A percentile compares a stretch with the other conserved stretches of the same genome.
Evolutionary conservation across 2,888 invertebrate genomes (phyloP).

Genomic region (Polylopha cassiicola): DNA sequence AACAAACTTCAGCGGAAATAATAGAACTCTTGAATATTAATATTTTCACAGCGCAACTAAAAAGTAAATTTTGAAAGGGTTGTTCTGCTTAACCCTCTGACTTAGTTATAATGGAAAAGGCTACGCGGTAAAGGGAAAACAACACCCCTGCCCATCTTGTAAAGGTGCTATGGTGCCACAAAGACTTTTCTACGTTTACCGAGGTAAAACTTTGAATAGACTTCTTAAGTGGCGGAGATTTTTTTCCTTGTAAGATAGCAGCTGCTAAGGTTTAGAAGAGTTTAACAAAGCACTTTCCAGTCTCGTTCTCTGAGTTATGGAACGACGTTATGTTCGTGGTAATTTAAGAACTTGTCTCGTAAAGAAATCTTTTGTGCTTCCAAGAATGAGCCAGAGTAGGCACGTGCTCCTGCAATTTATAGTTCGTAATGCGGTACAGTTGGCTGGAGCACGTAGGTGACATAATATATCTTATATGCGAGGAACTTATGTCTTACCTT

Average conservation of each 20-base stretch:
- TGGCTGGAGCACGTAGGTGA: no score
- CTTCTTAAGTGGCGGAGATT: conserved; percentile 7
- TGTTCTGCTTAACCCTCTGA: conserved; percentile 10
- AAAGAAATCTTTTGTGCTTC: no score
- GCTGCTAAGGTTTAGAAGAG: background rate
- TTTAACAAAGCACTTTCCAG: conserved; percentile 5
- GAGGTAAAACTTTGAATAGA: conserved; percentile 6
- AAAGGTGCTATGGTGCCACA: conserved; percentile 6
- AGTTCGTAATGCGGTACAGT: no score
- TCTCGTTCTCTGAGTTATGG: conserved; percentile 2
- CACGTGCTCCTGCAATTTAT: no score
- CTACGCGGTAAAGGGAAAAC: conserved; percentile 12
- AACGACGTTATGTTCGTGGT: background rate
- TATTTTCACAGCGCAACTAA: conserved; percentile 15
- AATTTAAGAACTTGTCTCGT: background rate
- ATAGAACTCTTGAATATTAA: conserved; percentile 8
- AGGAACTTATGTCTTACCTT: no score
- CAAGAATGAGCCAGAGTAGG: no score
- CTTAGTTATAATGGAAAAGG: conserved; percentile 15
- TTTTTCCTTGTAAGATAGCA: background rate
- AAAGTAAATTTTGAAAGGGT: conserved; percentile 9
- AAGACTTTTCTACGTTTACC: conserved; percentile 5
- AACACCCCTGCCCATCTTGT: conserved; percentile 5
- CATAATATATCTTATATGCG: no score
- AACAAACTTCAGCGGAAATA: conserved; percentile 2